Evolutionary conservation across 2,888 invertebrate genomes (phyloP).

Genomic region (Apotomis turbidana): DNA sequence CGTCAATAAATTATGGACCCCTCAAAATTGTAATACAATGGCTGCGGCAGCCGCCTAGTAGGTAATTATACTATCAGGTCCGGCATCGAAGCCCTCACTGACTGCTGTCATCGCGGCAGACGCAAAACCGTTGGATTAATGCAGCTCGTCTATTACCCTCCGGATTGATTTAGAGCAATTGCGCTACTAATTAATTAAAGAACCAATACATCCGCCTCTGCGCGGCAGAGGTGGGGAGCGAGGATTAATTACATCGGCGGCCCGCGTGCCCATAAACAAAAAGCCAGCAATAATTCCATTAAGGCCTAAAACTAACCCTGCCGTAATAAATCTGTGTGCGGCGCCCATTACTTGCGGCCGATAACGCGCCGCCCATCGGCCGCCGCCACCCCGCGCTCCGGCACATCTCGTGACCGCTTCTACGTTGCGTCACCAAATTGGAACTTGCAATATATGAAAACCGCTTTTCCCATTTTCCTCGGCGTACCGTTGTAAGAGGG

Average conservation of each 20-base stretch:
- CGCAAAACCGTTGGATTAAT: slow-evolving; percentile 43
- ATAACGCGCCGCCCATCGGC: slow-evolving; percentile 51
- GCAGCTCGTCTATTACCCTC: slow-evolving; percentile 48
- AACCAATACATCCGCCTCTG: slow-evolving; percentile 41
- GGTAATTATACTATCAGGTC: slow-evolving; percentile 28
- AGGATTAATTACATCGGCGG: slow-evolving; percentile 46
- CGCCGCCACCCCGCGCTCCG: slow-evolving; percentile 42
- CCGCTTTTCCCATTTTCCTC: slow-evolving; percentile 52
- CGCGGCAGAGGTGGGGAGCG: slow-evolving; percentile 49
- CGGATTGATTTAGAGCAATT: slow-evolving; percentile 52
- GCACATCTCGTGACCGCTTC: slow-evolving; percentile 44
- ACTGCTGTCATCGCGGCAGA: slow-evolving; percentile 4
- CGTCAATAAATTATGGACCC: slow-evolving; percentile 30
- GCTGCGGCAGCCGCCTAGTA: slow-evolving; percentile 19
- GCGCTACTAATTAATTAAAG: slow-evolving; percentile 58
- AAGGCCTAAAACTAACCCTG: slow-evolving; percentile 66
- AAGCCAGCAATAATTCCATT: slow-evolving; percentile 71
- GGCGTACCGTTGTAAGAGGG: slow-evolving; percentile 21
- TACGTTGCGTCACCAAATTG: slow-evolving; percentile 40
- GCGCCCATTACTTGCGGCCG: slow-evolving; percentile 57
- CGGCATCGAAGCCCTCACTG: slow-evolving; percentile 12
- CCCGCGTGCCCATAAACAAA: slow-evolving; percentile 61
- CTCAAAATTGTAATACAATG: neutral
- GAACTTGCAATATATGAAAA: slow-evolving; percentile 56
- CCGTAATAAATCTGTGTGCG: slow-evolving; percentile 61